Evolutionary conservation across 2,797 vertebrate species (phyloP), one percentile per base, ranked within the genome.

Genomic region (Hemibagrus guttatus): DNA sequence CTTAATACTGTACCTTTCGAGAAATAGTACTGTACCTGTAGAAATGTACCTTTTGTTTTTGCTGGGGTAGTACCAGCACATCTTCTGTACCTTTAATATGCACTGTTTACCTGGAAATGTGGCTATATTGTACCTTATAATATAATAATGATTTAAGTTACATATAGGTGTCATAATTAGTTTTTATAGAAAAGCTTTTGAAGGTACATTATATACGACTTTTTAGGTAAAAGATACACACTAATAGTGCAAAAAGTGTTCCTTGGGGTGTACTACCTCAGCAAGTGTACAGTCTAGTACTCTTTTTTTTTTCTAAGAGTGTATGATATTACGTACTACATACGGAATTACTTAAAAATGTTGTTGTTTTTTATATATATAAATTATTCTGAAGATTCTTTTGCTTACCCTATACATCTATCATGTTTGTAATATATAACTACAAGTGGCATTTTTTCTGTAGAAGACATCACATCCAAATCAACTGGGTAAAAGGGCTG

Each of bases 401-500:
- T 63, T 14, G 1, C 59, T 26, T 58, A 81, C 28, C 28, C 9
- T 19, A 21, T 19, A 46, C 58, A 81, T 61, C 39, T 16, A 26
- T 21, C 8, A 9, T 4, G 14, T 79, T 78, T 84, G 28, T 28
- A 71, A 82, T n/a, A 42, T 83, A 64, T 78, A 39, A 46, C 84
- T 86, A 64, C 74, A 68, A 66, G 54, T 84, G 23, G 13, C 52
- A 71, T 84, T 79, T 74, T 78, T 64, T 78, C 76, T 71, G n/a
- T 63, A 80, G 72, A n/a, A 83, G 72, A 31, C 66, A 74, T 14
- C 23, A 11, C 28, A 68, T 86, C 74, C 84, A 86, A 46, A 85
- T 66, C 61, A 76, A 87, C 76, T 83, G 89, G 88, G 84, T 81
- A 81, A 90, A 90, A 89, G 89, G 89, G 90, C 90, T 89, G 86